phyloP scores from a whole-genome alignment of 1,140 invertebrate species.

The Neomicropteryx cornuta region DNA sequence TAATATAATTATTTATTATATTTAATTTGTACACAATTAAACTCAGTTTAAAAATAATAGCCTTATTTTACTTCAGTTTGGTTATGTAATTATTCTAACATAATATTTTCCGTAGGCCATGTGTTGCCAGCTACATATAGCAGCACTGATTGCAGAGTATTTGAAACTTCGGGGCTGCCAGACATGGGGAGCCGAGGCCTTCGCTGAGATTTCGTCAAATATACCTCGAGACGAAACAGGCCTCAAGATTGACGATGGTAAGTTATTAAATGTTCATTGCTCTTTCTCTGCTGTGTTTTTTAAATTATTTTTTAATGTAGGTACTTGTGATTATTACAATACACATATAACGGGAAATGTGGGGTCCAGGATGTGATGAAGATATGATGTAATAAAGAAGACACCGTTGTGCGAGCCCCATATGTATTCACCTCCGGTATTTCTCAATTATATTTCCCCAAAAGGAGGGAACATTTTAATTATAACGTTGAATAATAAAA shows the following conservation, averaged over 20 bases:
- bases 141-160: slow-evolving; percentile 86
- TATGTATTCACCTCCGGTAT: no score
- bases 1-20: slow-evolving; percentile 15
- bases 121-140: slow-evolving; percentile 83
- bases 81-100: no score
- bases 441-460: no score
- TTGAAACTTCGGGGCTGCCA: slow-evolving; percentile 64
- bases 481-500: no score
- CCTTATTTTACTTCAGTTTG: no score
- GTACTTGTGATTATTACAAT: no score
- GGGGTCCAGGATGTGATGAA: no score
- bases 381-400: no score
- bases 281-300: background rate
- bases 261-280: slow-evolving; percentile 12
- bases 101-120: slow-evolving; percentile 71
- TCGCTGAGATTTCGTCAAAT: slow-evolving; percentile 74
- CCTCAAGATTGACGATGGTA: slow-evolving; percentile 68
- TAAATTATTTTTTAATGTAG: no score
- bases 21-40: background rate
- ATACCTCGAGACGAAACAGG: slow-evolving; percentile 75
- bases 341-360: no score
- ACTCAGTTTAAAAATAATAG: background rate
- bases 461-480: no score
- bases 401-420: no score
- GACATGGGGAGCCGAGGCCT: slow-evolving; percentile 71